A percentile compares a stretch with the other conserved stretches of the same genome.
phyloP scores from a whole-genome alignment of 2,113 vertebrate species.

The Geococcyx californianus region DNA sequence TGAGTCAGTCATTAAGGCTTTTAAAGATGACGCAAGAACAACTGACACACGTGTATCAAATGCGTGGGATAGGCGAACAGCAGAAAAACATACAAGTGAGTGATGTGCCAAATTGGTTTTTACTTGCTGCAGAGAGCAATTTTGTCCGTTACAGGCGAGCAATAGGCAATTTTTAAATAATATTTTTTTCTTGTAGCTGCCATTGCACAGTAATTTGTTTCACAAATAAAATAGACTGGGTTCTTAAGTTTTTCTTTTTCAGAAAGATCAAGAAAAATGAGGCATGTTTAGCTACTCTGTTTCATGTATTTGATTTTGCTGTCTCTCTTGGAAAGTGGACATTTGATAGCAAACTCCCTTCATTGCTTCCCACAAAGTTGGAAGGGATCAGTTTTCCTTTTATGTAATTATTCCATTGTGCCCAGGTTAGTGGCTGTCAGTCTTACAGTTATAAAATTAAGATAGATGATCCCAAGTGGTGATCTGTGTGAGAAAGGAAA shows the following conservation, averaged over 20 bases:
- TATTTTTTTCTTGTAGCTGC: background rate
- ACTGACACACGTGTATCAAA: background rate
- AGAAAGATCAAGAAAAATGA: background rate
- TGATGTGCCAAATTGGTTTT: background rate
- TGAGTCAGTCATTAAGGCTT: slow-evolving; percentile 44
- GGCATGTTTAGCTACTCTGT: background rate
- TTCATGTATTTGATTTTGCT: background rate
- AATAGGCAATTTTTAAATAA: background rate
- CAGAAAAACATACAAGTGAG: background rate
- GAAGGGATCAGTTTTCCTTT: background rate
- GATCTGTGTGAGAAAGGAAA: background rate
- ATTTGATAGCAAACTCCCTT: background rate
- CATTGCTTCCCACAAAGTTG: background rate
- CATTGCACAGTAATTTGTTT: background rate
- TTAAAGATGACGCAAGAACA: background rate
- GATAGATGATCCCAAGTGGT: background rate
- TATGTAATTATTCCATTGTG: background rate
- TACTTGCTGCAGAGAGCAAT: background rate
- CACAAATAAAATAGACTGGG: background rate
- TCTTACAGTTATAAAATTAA: background rate
- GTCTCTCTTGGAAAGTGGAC: background rate
- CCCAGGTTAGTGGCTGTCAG: background rate
- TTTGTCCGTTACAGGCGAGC: background rate
- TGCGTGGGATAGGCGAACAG: background rate
- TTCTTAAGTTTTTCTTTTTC: background rate